phyloP scores from a whole-genome alignment of 2,888 invertebrate species.

The Piscicola geometra region DNA sequence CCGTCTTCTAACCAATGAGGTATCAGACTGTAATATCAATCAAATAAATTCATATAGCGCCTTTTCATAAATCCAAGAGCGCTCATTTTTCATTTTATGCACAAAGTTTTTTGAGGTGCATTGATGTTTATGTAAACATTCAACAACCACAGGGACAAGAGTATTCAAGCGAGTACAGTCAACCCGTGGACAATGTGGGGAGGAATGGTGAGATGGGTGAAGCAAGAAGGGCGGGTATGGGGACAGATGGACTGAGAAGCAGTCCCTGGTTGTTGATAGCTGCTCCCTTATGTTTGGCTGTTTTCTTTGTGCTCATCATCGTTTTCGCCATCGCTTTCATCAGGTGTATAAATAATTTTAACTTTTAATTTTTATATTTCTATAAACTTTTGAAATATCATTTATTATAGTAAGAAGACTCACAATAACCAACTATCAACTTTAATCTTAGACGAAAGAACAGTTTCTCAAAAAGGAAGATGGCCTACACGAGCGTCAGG shows the following conservation, averaged over 20 bases:
- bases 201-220: neutral
- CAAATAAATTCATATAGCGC: neutral
- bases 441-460: neutral
- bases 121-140: no score
- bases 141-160: constrained; percentile 11
- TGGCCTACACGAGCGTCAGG: neutral
- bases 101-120: no score
- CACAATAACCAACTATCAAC: no score
- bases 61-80: neutral
- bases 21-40: no score
- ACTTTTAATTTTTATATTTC: no score
- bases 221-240: neutral
- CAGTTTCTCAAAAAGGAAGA: neutral
- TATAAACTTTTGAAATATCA: no score
- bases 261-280: neutral
- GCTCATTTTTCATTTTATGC: neutral
- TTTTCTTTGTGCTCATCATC: constrained; percentile 3
- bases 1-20: constrained; percentile 6
- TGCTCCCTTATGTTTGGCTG: neutral
- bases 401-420: no score
- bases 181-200: neutral
- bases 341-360: neutral
- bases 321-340: constrained; percentile 11
- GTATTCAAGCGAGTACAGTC: constrained; percentile 28
- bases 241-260: neutral